These are phyloP conservation scores for Osmerus eperlanus DNA, from an alignment of 2,113 vertebrate species.

Conservation along the genomic window DNA sequence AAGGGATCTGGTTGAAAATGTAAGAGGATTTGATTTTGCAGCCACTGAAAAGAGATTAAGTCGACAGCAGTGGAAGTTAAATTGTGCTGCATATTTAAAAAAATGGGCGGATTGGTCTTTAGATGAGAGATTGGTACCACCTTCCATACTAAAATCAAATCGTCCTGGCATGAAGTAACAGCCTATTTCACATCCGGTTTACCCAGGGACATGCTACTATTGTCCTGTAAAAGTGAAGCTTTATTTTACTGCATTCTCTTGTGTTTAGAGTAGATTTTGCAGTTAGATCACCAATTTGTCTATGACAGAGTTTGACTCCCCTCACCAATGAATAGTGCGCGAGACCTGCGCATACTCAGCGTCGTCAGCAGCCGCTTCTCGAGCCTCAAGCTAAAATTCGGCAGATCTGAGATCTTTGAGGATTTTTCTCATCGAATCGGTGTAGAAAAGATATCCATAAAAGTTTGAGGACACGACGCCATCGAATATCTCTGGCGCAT, in stretches of 20 bases:
- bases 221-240: slow-evolving; percentile 77
- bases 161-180: slow-evolving; percentile 85
- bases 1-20: slow-evolving; percentile 72
- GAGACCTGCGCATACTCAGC: slow-evolving; percentile 77
- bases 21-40: slow-evolving; percentile 82
- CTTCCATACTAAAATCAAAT: slow-evolving; percentile 90
- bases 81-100: slow-evolving; percentile 92
- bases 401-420: slow-evolving; percentile 74
- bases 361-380: slow-evolving; percentile 73
- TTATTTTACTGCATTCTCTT: slow-evolving; percentile 70
- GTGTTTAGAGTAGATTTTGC: slow-evolving; percentile 63
- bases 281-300: slow-evolving; percentile 60
- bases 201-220: slow-evolving; percentile 80
- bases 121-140: slow-evolving; percentile 83
- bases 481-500: slow-evolving; percentile 46
- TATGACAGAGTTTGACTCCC: slow-evolving; percentile 82
- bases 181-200: slow-evolving; percentile 87
- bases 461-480: slow-evolving; percentile 65
- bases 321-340: slow-evolving; percentile 78
- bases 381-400: slow-evolving; percentile 75
- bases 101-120: slow-evolving; percentile 88
- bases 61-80: slow-evolving; percentile 87
- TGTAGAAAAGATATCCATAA: slow-evolving; percentile 57
- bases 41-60: slow-evolving; percentile 82
- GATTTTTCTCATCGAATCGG: slow-evolving; percentile 60